phyloP scores from a whole-genome alignment of 2,888 invertebrate species.

The Perithous albicinctus region DNA sequence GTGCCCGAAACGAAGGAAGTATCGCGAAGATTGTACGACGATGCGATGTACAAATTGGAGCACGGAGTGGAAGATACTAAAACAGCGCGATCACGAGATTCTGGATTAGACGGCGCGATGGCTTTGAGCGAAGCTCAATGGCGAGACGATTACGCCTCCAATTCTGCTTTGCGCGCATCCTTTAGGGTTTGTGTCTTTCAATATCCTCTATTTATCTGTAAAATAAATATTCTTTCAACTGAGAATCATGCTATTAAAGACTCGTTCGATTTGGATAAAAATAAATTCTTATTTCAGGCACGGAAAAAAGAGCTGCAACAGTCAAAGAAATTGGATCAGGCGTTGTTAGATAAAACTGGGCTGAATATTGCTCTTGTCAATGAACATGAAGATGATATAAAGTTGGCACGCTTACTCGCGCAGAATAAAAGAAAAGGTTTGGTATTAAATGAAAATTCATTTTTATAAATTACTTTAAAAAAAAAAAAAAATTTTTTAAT shows the following conservation, averaged over 20 bases:
- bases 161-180: constrained; percentile 92
- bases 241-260: too few relatives aligned
- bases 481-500: too few relatives aligned
- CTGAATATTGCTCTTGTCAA: constrained; percentile 92
- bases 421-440: constrained; percentile 88
- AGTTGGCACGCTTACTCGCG: constrained; percentile 91
- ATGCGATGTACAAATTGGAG: constrained; percentile 99
- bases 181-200: constrained; percentile 90
- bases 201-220: not conserved
- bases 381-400: constrained; percentile 92
- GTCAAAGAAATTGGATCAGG: constrained; percentile 88
- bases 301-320: constrained; percentile 91
- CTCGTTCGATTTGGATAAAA: not conserved
- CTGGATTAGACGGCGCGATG: constrained; percentile 91
- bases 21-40: constrained; percentile 95
- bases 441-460: not conserved
- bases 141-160: constrained; percentile 97
- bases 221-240: not conserved
- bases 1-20: constrained; percentile 96
- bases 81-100: constrained; percentile 89
- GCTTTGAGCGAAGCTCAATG: constrained; percentile 92
- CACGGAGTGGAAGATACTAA: constrained; percentile 94
- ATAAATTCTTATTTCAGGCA: constrained; percentile 84
- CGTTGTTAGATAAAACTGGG: constrained; percentile 90
- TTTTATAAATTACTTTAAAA: not conserved